These are phyloP conservation scores for Halesus radiatus DNA, from an alignment of 1,140 invertebrate species.

Conservation along the genomic window DNA sequence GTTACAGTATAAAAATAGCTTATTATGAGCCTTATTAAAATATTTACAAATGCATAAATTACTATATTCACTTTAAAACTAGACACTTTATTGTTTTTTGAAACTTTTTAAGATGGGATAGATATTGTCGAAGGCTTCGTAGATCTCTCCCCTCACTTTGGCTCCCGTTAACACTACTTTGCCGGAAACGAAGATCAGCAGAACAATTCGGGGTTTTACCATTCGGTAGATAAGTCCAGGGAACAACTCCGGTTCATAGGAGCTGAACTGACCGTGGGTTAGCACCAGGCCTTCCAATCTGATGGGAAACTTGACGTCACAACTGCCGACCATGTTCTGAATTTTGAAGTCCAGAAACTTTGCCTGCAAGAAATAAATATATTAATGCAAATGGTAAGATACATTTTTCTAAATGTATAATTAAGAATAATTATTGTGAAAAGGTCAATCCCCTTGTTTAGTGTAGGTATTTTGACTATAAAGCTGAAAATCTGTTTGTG, in stretches of 20 bases:
- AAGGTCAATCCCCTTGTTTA: too few relatives aligned
- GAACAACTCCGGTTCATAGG: constrained; percentile 95
- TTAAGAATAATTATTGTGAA: too few relatives aligned
- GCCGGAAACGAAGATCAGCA: constrained; percentile 99
- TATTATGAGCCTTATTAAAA: neutral
- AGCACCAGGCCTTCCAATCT: constrained; percentile 96
- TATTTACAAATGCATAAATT: constrained; percentile 8
- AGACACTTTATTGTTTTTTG: constrained; percentile 84
- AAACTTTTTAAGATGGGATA: constrained; percentile 99
- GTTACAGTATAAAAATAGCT: too few relatives aligned
- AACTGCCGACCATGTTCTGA: constrained; percentile 99
- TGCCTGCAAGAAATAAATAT: too few relatives aligned
- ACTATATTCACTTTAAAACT: neutral
- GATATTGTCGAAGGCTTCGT: constrained; percentile 99
- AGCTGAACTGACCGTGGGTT: constrained; percentile 98
- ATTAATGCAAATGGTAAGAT: too few relatives aligned
- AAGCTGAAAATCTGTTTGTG: too few relatives aligned
- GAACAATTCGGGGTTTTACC: constrained; percentile 98
- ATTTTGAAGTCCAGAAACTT: constrained; percentile 99
- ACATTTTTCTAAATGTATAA: too few relatives aligned
- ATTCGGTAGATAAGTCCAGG: constrained; percentile 99
- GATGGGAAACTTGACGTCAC: constrained; percentile 99
- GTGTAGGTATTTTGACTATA: too few relatives aligned
- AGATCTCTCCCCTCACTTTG: constrained; percentile 97
- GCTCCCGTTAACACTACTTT: constrained; percentile 99